Evolutionary conservation across 2,888 invertebrate genomes (phyloP).

Genomic region (Pyrocoelia pectoralis): DNA sequence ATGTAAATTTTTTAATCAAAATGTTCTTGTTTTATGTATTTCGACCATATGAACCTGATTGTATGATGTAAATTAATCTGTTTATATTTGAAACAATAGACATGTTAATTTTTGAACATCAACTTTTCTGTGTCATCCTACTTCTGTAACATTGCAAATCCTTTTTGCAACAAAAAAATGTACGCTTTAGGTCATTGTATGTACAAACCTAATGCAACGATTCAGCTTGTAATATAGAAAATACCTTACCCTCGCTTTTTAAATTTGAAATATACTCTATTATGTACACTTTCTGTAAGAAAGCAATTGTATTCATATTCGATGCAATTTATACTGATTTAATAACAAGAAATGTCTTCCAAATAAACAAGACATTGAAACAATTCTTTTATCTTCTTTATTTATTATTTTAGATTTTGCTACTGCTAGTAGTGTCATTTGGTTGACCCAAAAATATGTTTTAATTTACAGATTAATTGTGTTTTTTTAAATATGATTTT

Average conservation of each 20-base stretch:
- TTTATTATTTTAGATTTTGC: background rate
- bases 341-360: slow-evolving; percentile 61
- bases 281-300: slow-evolving; percentile 49
- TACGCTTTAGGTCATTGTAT: slow-evolving; percentile 30
- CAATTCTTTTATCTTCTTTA: background rate
- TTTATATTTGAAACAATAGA: slow-evolving; percentile 42
- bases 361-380: slow-evolving; percentile 60
- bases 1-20: slow-evolving; percentile 8
- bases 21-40: slow-evolving; percentile 22
- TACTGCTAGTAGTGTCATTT: too few relatives aligned
- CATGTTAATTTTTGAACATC: slow-evolving; percentile 35
- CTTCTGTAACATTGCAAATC: slow-evolving; percentile 17
- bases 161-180: slow-evolving; percentile 24
- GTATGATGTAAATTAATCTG: slow-evolving; percentile 42
- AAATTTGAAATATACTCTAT: slow-evolving; percentile 48
- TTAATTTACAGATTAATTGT: too few relatives aligned
- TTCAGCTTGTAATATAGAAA: slow-evolving; percentile 52
- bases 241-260: slow-evolving; percentile 39
- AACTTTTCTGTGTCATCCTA: slow-evolving; percentile 22
- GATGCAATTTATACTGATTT: slow-evolving; percentile 60
- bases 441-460: too few relatives aligned
- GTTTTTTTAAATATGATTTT: too few relatives aligned
- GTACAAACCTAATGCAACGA: slow-evolving; percentile 34
- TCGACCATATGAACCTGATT: slow-evolving; percentile 17
- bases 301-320: slow-evolving; percentile 57